These are phyloP conservation scores for Rhynchonema sp. DNA, from an alignment of 2,888 invertebrate species.

Conservation along the genomic window DNA sequence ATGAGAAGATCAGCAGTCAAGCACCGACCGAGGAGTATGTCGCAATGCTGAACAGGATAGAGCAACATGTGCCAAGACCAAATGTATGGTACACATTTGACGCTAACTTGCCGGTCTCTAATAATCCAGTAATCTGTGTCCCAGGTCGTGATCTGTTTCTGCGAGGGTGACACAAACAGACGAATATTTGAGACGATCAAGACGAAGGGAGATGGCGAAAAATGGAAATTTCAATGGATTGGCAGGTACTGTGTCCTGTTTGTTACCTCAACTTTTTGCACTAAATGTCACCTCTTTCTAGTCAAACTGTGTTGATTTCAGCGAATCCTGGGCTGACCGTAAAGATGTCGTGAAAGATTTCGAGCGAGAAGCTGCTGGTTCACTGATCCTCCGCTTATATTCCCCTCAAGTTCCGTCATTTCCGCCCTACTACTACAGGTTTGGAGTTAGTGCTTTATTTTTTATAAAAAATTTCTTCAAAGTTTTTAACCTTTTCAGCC, in stretches of 20 bases:
- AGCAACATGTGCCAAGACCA: not conserved
- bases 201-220: not conserved
- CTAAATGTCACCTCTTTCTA: not conserved
- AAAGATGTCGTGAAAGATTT: constrained; percentile 48
- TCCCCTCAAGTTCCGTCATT: constrained; percentile 45
- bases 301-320: not conserved
- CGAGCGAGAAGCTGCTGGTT: constrained; percentile 47
- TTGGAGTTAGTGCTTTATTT: not conserved
- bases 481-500: constrained; percentile 18
- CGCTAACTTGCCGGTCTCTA: not conserved
- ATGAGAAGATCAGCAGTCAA: constrained; percentile 43
- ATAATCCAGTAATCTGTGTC: not conserved
- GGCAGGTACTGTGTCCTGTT: too few relatives aligned
- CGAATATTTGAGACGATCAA: constrained; percentile 21
- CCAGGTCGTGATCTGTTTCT: constrained; percentile 44
- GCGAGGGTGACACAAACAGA: constrained; percentile 49
- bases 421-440: constrained; percentile 8
- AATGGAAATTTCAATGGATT: constrained; percentile 22
- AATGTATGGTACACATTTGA: not conserved
- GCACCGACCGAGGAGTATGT: constrained; percentile 39
- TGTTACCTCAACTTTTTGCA: not conserved
- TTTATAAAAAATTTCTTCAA: not conserved
- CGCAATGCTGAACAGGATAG: not conserved
- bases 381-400: constrained; percentile 52
- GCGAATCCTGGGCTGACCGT: constrained; percentile 20